These are phyloP conservation scores for Pristionchus exspectatus DNA, from an alignment of 2,888 invertebrate genomes.

Conservation along the genomic window DNA sequence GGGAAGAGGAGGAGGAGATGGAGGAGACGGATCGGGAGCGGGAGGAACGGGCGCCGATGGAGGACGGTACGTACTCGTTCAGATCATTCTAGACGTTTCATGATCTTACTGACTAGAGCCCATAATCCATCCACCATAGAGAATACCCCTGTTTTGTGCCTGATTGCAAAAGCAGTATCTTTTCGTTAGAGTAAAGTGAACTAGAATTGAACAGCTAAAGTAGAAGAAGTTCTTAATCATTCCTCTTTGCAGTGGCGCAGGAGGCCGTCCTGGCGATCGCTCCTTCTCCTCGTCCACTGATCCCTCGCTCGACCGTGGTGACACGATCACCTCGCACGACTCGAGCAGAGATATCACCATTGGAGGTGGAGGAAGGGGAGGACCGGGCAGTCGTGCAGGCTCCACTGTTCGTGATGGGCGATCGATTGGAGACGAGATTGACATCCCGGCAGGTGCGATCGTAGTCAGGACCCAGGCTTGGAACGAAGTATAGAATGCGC, in stretches of 20 bases:
- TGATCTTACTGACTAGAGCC: too few relatives aligned
- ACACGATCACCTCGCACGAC: constrained; percentile 51
- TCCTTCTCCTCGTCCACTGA: constrained; percentile 38
- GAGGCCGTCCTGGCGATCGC: constrained; percentile 12
- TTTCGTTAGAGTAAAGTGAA: too few relatives aligned
- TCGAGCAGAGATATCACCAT: constrained; percentile 50
- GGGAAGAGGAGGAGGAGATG: constrained; percentile 24
- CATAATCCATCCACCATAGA: too few relatives aligned
- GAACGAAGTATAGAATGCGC: background rate
- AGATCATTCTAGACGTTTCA: background rate
- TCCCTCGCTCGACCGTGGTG: constrained; percentile 46
- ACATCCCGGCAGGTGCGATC: constrained; percentile 36
- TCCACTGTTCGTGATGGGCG: constrained; percentile 28
- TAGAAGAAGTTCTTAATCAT: too few relatives aligned
- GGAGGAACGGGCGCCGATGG: background rate
- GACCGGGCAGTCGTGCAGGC: constrained; percentile 31
- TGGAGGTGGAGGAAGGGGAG: constrained; percentile 49
- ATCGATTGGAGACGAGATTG: constrained; percentile 46
- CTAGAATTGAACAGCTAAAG: too few relatives aligned
- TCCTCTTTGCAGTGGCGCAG: constrained; percentile 5
- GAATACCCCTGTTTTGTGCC: too few relatives aligned
- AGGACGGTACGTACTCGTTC: background rate
- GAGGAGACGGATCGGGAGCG: background rate
- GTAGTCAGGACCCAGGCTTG: too few relatives aligned
- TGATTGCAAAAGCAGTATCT: too few relatives aligned